phyloP scores from a whole-genome alignment of 2,888 invertebrate species.

The Mayetiola destructor region DNA sequence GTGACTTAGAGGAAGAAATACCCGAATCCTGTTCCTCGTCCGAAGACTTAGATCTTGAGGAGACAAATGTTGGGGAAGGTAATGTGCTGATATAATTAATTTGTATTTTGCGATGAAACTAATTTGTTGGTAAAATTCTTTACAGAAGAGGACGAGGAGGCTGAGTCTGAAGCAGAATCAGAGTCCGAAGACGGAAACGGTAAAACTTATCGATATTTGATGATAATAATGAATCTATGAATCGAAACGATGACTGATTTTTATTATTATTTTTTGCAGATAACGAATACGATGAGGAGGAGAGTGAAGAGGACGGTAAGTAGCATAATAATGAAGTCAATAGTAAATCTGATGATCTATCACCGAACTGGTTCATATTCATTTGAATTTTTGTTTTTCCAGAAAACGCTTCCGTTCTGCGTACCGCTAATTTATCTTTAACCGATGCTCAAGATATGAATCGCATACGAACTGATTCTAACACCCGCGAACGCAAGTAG shows the following conservation, averaged over 20 bases:
- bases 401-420: conserved; percentile 34
- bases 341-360: not conserved
- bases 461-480: conserved; percentile 84
- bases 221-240: not conserved
- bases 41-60: conserved; percentile 19
- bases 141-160: conserved; percentile 21
- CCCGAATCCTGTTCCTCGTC: conserved; percentile 32
- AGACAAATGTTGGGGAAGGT: conserved; percentile 20
- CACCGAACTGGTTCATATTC: not conserved
- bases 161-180: conserved; percentile 28
- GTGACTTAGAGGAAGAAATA: conserved; percentile 30
- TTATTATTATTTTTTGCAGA: not conserved
- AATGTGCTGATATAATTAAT: not conserved
- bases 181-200: conserved; percentile 24
- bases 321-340: not conserved
- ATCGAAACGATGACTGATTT: not conserved
- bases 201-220: conserved; percentile 21
- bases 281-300: not conserved
- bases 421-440: conserved; percentile 61
- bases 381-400: not conserved
- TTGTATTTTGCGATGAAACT: not conserved
- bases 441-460: conserved; percentile 95
- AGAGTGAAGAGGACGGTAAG: conserved; percentile 11
- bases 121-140: not conserved
- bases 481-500: conserved; percentile 45